Base-by-base conservation (phyloP, 2,113 vertebrate genomes). In the Anser cygnoides region DNA sequence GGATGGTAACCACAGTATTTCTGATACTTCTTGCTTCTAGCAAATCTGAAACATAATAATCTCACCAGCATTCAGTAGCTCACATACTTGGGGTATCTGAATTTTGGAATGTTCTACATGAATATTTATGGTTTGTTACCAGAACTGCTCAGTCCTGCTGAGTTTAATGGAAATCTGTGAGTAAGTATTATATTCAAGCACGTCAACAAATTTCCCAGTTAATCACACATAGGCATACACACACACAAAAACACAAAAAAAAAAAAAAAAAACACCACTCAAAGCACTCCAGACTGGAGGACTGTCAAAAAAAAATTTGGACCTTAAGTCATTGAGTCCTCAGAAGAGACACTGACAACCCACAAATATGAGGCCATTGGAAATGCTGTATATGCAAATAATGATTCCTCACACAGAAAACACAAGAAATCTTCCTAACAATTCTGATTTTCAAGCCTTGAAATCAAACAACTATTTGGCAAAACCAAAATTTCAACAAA, bases 271-370 rank as follows among this genome's bases (percentile, higher is more conserved):
- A 46, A 46, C 9, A 19, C 8, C 33, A 49, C 39, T 80, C 46
- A 81, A 20, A 86, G 26, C 23, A 25, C n/a, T 68, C 71, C 63
- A 90, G 46, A 57, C 65, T 31, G 43, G 23, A 92, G 8, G 29
- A 88, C 39, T 65, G 18, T 68, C 3, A 80, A 82, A 94, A 82
- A 94, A 94, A 86, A 85, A 54, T 16, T 11, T 90, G 65, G 66
- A 65, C 2, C 1, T 68, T 41, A 84, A 95, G 33, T 85, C 35
- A 86, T 61, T 33, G 37, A 91, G 33, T 67, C 73, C 62, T 68
- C 76, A 68, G 43, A 77, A 82, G 65, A 96, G 57, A 90, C 35
- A 57, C 61, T 79, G 76, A 89, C 61, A 95, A 88, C 18, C 75
- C 88, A 86, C 90, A 95, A 79, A 65, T 49, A 84, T 82, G 80